A percentile compares a stretch with the other conserved stretches of the same genome.
phyloP scores from a whole-genome alignment of 1,140 invertebrate genomes.

The Babylonia areolata region DNA sequence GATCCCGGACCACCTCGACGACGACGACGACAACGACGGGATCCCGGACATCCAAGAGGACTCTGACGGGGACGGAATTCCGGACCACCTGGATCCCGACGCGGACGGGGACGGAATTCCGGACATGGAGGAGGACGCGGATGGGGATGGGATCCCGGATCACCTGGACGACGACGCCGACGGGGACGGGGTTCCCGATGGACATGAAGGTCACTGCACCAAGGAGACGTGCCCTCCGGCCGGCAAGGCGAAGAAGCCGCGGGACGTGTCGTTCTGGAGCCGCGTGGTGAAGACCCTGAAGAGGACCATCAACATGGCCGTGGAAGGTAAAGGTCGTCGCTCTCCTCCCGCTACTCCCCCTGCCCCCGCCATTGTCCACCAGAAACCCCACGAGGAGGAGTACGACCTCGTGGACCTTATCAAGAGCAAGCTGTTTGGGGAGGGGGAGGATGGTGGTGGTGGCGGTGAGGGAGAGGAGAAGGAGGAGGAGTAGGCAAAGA shows the following conservation, averaged over 20 bases:
- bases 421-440: neutral
- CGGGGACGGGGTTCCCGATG: constrained; percentile 60
- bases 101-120: constrained; percentile 70
- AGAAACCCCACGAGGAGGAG: constrained; percentile 46
- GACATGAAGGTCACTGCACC: constrained; percentile 24
- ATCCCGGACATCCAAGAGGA: constrained; percentile 67
- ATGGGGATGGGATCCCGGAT: constrained; percentile 67
- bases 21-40: constrained; percentile 69
- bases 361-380: neutral
- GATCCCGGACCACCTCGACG: constrained; percentile 60
- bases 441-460: neutral
- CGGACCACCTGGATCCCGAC: constrained; percentile 65
- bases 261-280: constrained; percentile 13
- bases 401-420: constrained; percentile 51
- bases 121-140: constrained; percentile 56
- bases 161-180: constrained; percentile 61
- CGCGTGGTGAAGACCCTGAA: constrained; percentile 5
- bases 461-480: constrained; percentile 1
- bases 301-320: neutral
- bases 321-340: constrained; percentile 29
- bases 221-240: constrained; percentile 19
- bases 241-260: neutral
- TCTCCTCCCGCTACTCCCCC: neutral
- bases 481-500: neutral
- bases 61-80: constrained; percentile 66